Evolutionary conservation across 2,113 vertebrate species (phyloP).

Genomic region (Odocoileus hemionus): DNA sequence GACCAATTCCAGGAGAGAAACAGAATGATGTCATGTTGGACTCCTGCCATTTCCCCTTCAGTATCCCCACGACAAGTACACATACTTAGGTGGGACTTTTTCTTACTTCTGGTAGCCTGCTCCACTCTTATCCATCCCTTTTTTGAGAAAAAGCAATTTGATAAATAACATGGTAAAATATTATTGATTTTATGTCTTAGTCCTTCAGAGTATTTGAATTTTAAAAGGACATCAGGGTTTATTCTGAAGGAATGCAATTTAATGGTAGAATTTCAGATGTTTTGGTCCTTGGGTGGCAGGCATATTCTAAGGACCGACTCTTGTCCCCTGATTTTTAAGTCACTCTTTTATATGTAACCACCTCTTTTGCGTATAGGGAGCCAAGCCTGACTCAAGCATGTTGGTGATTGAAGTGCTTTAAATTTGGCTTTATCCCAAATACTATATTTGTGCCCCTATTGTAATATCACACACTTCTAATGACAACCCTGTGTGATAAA

Average conservation of each 20-base stretch:
- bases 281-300: not conserved
- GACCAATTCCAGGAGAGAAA: not conserved
- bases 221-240: conserved; percentile 33
- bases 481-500: not conserved
- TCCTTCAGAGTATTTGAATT: conserved; percentile 47
- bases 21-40: not conserved
- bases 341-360: not conserved
- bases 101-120: not conserved
- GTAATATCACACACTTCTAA: not conserved
- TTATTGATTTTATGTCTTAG: conserved; percentile 32
- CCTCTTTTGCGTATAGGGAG: not conserved
- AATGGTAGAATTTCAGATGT: conserved; percentile 25
- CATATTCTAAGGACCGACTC: conserved; percentile 2
- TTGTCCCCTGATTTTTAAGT: not conserved
- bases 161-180: conserved; percentile 50
- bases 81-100: not conserved
- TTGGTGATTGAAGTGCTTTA: not conserved
- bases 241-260: conserved; percentile 45
- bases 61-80: accelerated
- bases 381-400: not conserved
- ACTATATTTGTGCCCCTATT: not conserved
- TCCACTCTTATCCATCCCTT: not conserved
- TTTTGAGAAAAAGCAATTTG: conserved; percentile 46
- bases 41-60: not conserved
- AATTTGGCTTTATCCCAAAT: not conserved